These are phyloP conservation scores for Puntigrus tetrazona DNA, from an alignment of 2,113 vertebrate genomes.

Conservation along the genomic window DNA sequence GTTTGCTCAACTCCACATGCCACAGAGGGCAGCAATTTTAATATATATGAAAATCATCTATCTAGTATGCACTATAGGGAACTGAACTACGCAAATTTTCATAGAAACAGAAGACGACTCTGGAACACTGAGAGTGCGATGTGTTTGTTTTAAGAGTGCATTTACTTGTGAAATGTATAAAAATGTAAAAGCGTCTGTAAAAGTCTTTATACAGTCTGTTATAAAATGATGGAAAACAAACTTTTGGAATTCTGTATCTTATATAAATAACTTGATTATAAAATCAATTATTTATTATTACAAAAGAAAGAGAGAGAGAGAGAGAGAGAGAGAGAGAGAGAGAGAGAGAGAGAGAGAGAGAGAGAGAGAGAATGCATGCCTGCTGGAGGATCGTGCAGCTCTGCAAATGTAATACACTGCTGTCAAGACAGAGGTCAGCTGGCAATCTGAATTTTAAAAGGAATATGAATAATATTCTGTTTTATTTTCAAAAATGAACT, in stretches of 20 bases:
- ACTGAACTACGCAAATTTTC: constrained; percentile 1
- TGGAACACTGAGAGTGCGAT: background rate
- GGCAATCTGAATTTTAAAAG: constrained; percentile 99
- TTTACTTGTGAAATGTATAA: constrained; percentile 19
- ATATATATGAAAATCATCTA: constrained; percentile 99
- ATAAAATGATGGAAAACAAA: background rate
- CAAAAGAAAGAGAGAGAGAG: constrained; percentile 29
- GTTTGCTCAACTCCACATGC: constrained; percentile 83
- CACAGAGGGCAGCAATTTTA: constrained; percentile 86
- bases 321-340: constrained; percentile 40
- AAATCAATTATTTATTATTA: constrained; percentile 23
- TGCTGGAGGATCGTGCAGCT: constrained; percentile 82
- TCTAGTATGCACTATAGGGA: constrained; percentile 81
- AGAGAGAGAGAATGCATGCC: constrained; percentile 52
- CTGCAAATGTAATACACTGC: constrained; percentile 99
- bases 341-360: constrained; percentile 36
- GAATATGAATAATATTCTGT: constrained; percentile 99
- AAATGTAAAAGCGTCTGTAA: background rate
- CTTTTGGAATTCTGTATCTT: constrained; percentile 18
- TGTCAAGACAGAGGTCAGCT: constrained; percentile 98
- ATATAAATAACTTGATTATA: constrained; percentile 26
- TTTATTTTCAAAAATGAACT: constrained; percentile 99
- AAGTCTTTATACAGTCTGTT: background rate
- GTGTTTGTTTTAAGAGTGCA: background rate
- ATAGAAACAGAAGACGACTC: background rate